These are phyloP conservation scores for Hypsibius dujardini DNA, from an alignment of 1,140 invertebrate genomes.

Conservation along the genomic window DNA sequence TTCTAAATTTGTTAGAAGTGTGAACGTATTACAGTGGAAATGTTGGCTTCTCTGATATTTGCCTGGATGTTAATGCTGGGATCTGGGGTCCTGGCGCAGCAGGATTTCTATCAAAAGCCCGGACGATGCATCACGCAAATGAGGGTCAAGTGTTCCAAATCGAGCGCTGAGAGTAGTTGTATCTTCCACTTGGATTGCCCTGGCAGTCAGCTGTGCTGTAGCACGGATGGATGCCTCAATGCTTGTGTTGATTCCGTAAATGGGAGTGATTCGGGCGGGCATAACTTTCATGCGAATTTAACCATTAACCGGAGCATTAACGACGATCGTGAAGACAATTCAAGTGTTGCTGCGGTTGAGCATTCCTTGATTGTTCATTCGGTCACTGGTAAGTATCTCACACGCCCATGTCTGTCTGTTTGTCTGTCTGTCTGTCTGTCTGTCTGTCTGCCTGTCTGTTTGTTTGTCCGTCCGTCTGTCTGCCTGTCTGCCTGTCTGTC, in stretches of 20 bases:
- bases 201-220: conserved; percentile 2
- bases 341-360: too few relatives aligned
- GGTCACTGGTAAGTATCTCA: too few relatives aligned
- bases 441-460: too few relatives aligned
- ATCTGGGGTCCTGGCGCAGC: background rate
- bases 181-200: background rate
- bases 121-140: background rate
- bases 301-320: background rate
- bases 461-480: too few relatives aligned
- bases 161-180: background rate
- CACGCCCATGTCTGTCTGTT: background rate
- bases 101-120: background rate
- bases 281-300: background rate
- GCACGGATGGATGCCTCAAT: conserved; percentile 1
- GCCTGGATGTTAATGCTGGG: background rate
- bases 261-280: background rate
- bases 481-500: too few relatives aligned
- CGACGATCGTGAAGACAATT: too few relatives aligned
- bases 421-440: background rate
- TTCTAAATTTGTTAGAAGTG: too few relatives aligned
- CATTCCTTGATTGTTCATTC: too few relatives aligned
- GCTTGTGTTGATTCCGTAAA: background rate
- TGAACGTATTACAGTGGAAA: too few relatives aligned
- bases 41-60: too few relatives aligned
- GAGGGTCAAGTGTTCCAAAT: background rate